Base-by-base conservation (phyloP, 2,797 vertebrate genomes). In the Bovichtus variegatus region DNA sequence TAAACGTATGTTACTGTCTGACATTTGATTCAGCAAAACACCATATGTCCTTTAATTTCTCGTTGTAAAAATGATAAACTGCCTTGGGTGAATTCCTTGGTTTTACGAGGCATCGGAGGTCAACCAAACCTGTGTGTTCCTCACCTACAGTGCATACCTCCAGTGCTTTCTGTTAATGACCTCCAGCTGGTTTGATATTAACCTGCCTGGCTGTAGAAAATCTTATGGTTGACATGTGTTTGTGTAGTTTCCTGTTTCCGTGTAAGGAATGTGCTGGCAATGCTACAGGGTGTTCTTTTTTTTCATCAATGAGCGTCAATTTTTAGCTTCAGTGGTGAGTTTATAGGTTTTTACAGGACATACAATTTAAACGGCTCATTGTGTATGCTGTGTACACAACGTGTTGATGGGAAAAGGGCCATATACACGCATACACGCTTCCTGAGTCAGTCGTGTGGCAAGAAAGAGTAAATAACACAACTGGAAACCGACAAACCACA, bases 141-240 rank as follows among this genome's bases (percentile, higher is more conserved):
- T 29, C 41, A 60, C 2, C 13, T 55, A 27, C n/a, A n/a, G n/a
- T n/a, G n/a, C 31, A 54, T 31, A 60, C 3, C 1, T 12, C 13
- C 6, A 8, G 2, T 16, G 5, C n/a, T 67, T 38, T 57, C 8
- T 40, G 21, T 51, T 41, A 23, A 36, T 12, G 40, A 46, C 23
- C 31, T 43, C 23, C 13, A n/a, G 3, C 19, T 61, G 31, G 66
- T 84, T 81, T 69, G 38, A 59, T 15, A 73, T 51, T 53, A 83
- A 79, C 58, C 21, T 43, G n/a, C 2, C 13, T 9, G 4, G 34
- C 6, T 38, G 5, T 2, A 3, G 54, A 66, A 6, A 60, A 23
- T 51, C 38, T 55, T 18, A 6, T 23, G 8, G 31, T 0, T 61
- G 47, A 84, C 25, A 64, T 8, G 7, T 66, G 10, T 19, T 2